Percentiles rank a stretch among this genome's conserved stretches.
Evolutionary conservation across 2,113 vertebrate species (phyloP).

Genomic region (Chaetodon auriga): DNA sequence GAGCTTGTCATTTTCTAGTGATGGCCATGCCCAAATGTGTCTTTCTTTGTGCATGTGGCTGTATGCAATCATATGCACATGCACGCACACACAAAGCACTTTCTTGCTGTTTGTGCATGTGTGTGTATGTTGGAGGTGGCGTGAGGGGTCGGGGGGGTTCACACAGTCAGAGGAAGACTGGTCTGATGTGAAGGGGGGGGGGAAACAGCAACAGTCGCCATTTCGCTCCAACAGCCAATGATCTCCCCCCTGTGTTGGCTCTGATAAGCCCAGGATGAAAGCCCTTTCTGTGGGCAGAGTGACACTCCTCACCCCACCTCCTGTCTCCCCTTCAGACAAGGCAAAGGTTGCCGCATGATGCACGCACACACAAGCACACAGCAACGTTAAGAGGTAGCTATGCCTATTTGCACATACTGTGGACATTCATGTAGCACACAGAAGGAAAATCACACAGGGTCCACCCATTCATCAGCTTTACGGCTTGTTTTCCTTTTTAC

Average conservation of each 20-base stretch:
- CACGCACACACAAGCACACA: conserved; percentile 27
- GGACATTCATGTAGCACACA: conserved; percentile 7
- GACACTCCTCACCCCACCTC: conserved; percentile 62
- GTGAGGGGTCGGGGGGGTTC: conserved; percentile 18
- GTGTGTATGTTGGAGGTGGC: neutral
- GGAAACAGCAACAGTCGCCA: conserved; percentile 59
- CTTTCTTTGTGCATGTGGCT: conserved; percentile 37
- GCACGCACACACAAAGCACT: neutral
- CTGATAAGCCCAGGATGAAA: conserved; percentile 90
- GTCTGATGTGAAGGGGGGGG: conserved; percentile 64
- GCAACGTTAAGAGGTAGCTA: conserved; percentile 34
- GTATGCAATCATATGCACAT: neutral
- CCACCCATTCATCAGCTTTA: conserved; percentile 63
- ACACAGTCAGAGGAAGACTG: conserved; percentile 62
- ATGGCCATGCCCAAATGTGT: neutral
- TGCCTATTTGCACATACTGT: conserved; percentile 55
- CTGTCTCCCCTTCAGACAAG: conserved; percentile 34
- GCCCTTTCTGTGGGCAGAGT: conserved; percentile 75
- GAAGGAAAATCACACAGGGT: conserved; percentile 11
- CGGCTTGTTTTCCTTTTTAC: conserved; percentile 34
- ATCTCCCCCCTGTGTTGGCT: conserved; percentile 80
- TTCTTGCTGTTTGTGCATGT: conserved; percentile 3
- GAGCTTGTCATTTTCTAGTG: neutral
- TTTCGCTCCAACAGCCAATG: conserved; percentile 83
- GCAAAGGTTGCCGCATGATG: conserved; percentile 37